Percentiles rank a stretch among this genome's conserved stretches.
phyloP scores from a whole-genome alignment of 30 jellyfish, hydroid and myxozoan genomes.

The Aurelia coerulea region DNA sequence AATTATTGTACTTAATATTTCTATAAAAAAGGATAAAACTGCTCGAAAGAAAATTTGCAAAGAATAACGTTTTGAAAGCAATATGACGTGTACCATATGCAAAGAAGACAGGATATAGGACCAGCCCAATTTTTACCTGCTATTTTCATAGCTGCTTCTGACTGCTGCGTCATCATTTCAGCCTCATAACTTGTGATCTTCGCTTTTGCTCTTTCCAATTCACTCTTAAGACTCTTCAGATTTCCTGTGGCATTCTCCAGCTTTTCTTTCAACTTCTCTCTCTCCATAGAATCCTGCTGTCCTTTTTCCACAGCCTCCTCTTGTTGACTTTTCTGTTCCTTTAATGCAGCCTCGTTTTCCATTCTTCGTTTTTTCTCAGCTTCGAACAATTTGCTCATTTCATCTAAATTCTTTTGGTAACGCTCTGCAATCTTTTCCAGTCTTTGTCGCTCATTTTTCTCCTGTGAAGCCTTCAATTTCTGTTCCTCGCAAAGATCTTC shows the following conservation, averaged over 20 bases:
- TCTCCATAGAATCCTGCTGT: conserved; percentile 46
- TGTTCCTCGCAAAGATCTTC: conserved; percentile 51
- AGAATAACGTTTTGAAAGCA: no score
- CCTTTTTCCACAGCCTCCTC: conserved; percentile 61
- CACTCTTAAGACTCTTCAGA: conserved; percentile 6
- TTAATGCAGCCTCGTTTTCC: conserved; percentile 49
- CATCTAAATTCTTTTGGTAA: conserved; percentile 73
- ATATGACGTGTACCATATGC: no score
- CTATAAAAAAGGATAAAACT: no score
- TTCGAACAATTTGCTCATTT: conserved; percentile 61
- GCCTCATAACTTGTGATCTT: conserved; percentile 51
- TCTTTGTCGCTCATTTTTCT: conserved; percentile 67
- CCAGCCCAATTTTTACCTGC: conserved; percentile 12
- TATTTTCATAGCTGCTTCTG: conserved; percentile 40
- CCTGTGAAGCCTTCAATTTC: conserved; percentile 50
- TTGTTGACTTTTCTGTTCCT: conserved; percentile 18
- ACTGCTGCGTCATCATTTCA: conserved; percentile 45
- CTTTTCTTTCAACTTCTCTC: conserved; percentile 38
- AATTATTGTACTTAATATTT: no score
- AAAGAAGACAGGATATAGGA: no score
- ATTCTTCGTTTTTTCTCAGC: conserved; percentile 61
- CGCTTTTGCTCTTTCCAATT: conserved; percentile 52
- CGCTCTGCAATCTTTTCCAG: conserved; percentile 73
- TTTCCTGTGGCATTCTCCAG: conserved; percentile 24
- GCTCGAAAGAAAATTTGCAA: no score